Base-by-base conservation (phyloP, 2,113 vertebrate genomes). In the Apodemus sylvaticus region DNA sequence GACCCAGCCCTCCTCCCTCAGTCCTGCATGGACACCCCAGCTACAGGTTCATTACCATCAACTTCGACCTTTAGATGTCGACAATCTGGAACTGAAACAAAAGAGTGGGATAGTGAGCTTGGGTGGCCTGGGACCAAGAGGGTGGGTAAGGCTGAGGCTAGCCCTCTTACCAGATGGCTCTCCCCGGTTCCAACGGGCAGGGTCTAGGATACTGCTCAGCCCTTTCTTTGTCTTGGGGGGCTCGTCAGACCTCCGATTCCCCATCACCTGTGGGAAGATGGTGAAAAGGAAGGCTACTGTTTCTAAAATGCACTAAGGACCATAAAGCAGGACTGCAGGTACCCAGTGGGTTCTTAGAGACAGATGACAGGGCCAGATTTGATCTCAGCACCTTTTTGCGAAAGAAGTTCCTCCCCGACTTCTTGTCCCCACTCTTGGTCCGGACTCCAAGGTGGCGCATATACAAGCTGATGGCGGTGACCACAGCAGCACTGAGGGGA, bases 371-470 rank as follows among this genome's bases (percentile, higher is more conserved):
- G 36, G 48, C 74, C 76, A 68, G 73, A 12, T 39, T 2, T 55
- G 93, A 29, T 34, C 51, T 86, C 71, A 19, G 83, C 89, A 99
- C 98, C 98, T 98, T 99, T 78, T 99, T 99, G 94, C 98, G 98
- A 95, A 98, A 98, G 98, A 99, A 99, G 98, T 99, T 99, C 73
- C 99, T 98, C 96, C 98, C 99, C 0, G 99, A 98, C 97, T 99
- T 99, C 98, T 99, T 99, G 98, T 99, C 99, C 5, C 98, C 98
- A 0, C 98, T 96, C 97, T 98, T 99, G 95, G 98, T 99, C 98
- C 99, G 99, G 36, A 99, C 99, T 39, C 99, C 99, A 2, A 99
- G 98, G 86, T 99, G 98, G 96, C 99, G 99, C 99, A 99, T 99
- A 96, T 99, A 99, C 42, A 98, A 97, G 89, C 97, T 98, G 85